Evolutionary conservation across 2,888 invertebrate genomes (phyloP).

Genomic region (Epirrita christyi): DNA sequence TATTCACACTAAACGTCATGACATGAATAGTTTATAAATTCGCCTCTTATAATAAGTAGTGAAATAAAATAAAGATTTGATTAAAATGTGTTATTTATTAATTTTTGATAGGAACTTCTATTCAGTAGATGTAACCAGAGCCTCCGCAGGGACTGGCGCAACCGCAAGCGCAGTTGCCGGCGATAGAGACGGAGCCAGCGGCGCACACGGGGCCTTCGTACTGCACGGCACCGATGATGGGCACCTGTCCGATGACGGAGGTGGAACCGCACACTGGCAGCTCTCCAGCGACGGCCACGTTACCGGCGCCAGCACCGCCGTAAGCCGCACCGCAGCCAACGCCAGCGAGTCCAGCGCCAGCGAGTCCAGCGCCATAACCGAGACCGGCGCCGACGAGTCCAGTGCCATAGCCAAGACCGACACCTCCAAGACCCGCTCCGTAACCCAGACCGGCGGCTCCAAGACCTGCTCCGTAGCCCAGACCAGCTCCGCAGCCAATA

Average conservation of each 20-base stretch:
- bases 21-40: too few relatives aligned
- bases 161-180: slow-evolving; percentile 41
- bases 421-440: slow-evolving; percentile 17
- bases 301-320: slow-evolving; percentile 42
- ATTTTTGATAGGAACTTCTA: too few relatives aligned
- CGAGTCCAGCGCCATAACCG: slow-evolving; percentile 10
- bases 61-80: too few relatives aligned
- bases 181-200: slow-evolving; percentile 43
- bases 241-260: slow-evolving; percentile 43
- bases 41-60: too few relatives aligned
- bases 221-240: slow-evolving; percentile 47
- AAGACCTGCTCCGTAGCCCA: slow-evolving; percentile 12
- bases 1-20: too few relatives aligned
- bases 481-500: slow-evolving; percentile 5
- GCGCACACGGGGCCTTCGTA: slow-evolving; percentile 42
- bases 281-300: slow-evolving; percentile 47
- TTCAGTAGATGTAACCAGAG: slow-evolving; percentile 22
- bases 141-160: slow-evolving; percentile 29
- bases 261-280: slow-evolving; percentile 49
- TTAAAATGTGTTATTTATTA: too few relatives aligned
- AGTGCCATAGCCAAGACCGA: slow-evolving; percentile 16
- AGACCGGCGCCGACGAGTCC: slow-evolving; percentile 1
- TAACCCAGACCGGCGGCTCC: slow-evolving; percentile 4
- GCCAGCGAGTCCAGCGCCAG: slow-evolving; percentile 1
- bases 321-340: slow-evolving; percentile 17